Percentiles rank a stretch among this genome's conserved stretches.
phyloP scores from a whole-genome alignment of 2,888 invertebrate species.

The Galeruca laticollis region DNA sequence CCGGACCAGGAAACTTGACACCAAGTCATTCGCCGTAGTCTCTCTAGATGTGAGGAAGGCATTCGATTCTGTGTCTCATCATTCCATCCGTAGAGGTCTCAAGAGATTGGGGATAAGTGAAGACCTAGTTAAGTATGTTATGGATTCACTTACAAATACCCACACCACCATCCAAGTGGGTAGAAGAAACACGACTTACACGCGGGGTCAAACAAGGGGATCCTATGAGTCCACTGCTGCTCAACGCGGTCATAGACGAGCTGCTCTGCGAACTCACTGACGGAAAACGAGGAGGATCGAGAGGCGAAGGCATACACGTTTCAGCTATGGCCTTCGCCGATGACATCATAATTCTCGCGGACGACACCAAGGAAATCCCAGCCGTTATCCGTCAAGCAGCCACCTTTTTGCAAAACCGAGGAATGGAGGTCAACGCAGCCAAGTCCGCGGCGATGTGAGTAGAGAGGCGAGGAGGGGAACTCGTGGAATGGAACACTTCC shows the following conservation, averaged over 20 bases:
- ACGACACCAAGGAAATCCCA: too few relatives aligned
- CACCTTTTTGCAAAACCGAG: too few relatives aligned
- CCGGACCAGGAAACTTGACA: background rate
- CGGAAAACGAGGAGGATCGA: too few relatives aligned
- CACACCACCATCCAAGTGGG: constrained; percentile 1
- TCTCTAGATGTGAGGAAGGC: constrained; percentile 48
- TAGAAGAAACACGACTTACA: constrained; percentile 17
- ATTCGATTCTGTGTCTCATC: constrained; percentile 48
- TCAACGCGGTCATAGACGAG: constrained; percentile 53
- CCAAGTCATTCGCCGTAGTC: constrained; percentile 25
- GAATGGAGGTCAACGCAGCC: too few relatives aligned
- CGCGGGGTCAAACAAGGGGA: constrained; percentile 64
- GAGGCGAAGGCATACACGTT: too few relatives aligned
- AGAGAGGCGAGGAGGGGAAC: too few relatives aligned
- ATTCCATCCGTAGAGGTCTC: constrained; percentile 42
- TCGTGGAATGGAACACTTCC: too few relatives aligned
- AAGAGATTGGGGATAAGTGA: constrained; percentile 33
- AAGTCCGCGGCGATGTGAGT: too few relatives aligned
- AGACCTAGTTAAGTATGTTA: background rate
- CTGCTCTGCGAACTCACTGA: too few relatives aligned
- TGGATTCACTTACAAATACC: background rate
- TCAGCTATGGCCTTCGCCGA: too few relatives aligned
- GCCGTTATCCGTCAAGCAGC: too few relatives aligned
- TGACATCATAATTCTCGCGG: too few relatives aligned
- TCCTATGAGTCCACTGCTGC: constrained; percentile 57